Evolutionary conservation across 2,888 invertebrate species (phyloP).

Genomic region (Xylocampa areola): DNA sequence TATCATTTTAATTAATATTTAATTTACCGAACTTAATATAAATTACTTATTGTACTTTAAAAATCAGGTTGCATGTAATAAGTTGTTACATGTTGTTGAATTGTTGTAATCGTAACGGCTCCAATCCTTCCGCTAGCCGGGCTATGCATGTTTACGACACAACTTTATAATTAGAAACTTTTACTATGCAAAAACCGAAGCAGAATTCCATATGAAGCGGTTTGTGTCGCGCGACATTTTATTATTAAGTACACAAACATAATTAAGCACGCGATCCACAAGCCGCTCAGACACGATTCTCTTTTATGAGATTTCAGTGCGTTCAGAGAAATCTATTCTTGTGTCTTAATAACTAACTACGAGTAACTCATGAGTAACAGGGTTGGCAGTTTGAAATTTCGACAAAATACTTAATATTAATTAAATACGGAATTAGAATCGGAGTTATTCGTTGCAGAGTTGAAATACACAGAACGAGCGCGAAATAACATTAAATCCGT

Average conservation of each 20-base stretch:
- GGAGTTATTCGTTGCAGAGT: slow-evolving; percentile 64
- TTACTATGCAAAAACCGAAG: slow-evolving; percentile 63
- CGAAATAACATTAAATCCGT: slow-evolving; percentile 79
- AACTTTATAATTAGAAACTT: slow-evolving; percentile 69
- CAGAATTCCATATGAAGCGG: slow-evolving; percentile 43
- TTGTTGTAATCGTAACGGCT: slow-evolving; percentile 57
- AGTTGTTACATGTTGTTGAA: slow-evolving; percentile 59
- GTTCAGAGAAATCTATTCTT: slow-evolving; percentile 34
- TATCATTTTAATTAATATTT: slow-evolving; percentile 8
- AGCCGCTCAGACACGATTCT: slow-evolving; percentile 15
- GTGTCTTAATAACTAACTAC: slow-evolving; percentile 51
- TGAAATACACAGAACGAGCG: slow-evolving; percentile 67
- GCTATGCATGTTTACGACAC: slow-evolving; percentile 62
- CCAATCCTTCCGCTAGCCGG: slow-evolving; percentile 64
- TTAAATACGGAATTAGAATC: slow-evolving; percentile 47
- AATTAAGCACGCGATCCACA: slow-evolving; percentile 40
- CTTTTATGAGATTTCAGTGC: slow-evolving; percentile 30
- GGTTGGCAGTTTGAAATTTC: slow-evolving; percentile 22
- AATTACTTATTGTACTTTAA: slow-evolving; percentile 44
- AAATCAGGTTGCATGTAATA: slow-evolving; percentile 53
- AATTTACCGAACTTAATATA: slow-evolving; percentile 17
- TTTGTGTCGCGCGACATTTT: slow-evolving; percentile 43
- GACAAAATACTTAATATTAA: slow-evolving; percentile 40
- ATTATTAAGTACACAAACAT: slow-evolving; percentile 34
- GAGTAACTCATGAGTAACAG: slow-evolving; percentile 14